Conservation (phyloP, 2,888 invertebrate species). For the Halocaridina rubra region DNA sequence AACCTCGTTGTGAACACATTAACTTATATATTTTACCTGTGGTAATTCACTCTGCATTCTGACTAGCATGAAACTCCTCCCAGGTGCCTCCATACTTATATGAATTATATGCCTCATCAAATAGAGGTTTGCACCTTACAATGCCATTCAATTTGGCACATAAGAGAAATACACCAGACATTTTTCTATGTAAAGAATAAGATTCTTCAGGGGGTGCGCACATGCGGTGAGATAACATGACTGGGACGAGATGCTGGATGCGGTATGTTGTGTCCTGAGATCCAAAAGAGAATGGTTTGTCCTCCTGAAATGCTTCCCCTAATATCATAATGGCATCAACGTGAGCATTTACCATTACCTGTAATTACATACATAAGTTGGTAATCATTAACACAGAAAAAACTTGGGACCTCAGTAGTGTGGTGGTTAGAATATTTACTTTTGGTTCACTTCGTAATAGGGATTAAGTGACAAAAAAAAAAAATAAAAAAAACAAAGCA, state of each 20-base stretch:
- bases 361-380: background rate
- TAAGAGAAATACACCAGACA: conserved; percentile 93
- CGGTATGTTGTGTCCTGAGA: conserved; percentile 80
- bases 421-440: too few species aligned
- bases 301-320: conserved; percentile 89
- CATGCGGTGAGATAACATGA: conserved; percentile 91
- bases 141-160: conserved; percentile 87
- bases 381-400: background rate
- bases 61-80: conserved; percentile 19
- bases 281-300: conserved; percentile 88
- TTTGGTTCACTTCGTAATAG: too few species aligned
- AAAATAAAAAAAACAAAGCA: too few species aligned
- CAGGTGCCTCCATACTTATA: conserved; percentile 70
- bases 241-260: conserved; percentile 78
- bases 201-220: conserved; percentile 96
- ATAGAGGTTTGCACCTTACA: conserved; percentile 85
- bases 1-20: background rate
- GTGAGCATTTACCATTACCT: conserved; percentile 94
- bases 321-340: conserved; percentile 96
- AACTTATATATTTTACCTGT: too few species aligned
- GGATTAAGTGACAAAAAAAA: too few species aligned
- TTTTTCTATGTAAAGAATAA: conserved; percentile 95
- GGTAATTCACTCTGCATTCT: background rate
- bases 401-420: too few species aligned
- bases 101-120: conserved; percentile 80